Evolutionary conservation across 2,113 vertebrate species (phyloP).

Genomic region (Peromyscus polionotus): DNA sequence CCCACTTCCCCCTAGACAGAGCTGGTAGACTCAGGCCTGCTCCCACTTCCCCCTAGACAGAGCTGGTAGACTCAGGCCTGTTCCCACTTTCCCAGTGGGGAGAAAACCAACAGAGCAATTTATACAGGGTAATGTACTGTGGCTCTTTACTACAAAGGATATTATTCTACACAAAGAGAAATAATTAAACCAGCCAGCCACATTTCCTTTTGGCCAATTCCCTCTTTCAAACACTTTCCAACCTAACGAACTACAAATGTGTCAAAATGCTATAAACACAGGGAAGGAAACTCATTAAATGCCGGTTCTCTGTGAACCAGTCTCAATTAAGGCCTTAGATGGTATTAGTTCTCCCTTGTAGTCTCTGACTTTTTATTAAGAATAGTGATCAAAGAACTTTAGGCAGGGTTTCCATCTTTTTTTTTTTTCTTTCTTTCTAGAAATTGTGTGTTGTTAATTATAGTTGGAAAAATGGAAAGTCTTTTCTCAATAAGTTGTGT

Average conservation of each 20-base stretch:
- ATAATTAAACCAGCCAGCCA: conserved; percentile 54
- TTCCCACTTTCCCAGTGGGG: background rate
- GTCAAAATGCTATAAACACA: conserved; percentile 42
- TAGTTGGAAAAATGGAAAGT: conserved; percentile 36
- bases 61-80: background rate
- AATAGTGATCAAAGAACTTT: conserved; percentile 55
- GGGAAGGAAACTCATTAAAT: conserved; percentile 59
- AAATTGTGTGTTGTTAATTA: conserved; percentile 58
- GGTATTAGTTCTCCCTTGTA: conserved; percentile 54
- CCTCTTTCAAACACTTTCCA: background rate
- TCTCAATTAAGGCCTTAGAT: conserved; percentile 41
- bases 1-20: background rate
- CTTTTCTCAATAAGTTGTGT: background rate
- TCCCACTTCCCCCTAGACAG: background rate
- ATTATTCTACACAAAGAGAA: conserved; percentile 61
- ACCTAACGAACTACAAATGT: conserved; percentile 42
- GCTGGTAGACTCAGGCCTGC: background rate
- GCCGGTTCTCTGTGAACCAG: conserved; percentile 7
- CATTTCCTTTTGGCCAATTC: conserved; percentile 60
- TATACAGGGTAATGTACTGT: background rate
- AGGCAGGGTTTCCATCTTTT: background rate
- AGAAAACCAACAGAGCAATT: conserved; percentile 65
- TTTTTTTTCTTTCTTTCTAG: background rate
- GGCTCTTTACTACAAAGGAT: conserved; percentile 38
- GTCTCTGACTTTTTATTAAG: conserved; percentile 57